Evolutionary conservation across 2,888 invertebrate species (phyloP).

Genomic region (Protula sp.): DNA sequence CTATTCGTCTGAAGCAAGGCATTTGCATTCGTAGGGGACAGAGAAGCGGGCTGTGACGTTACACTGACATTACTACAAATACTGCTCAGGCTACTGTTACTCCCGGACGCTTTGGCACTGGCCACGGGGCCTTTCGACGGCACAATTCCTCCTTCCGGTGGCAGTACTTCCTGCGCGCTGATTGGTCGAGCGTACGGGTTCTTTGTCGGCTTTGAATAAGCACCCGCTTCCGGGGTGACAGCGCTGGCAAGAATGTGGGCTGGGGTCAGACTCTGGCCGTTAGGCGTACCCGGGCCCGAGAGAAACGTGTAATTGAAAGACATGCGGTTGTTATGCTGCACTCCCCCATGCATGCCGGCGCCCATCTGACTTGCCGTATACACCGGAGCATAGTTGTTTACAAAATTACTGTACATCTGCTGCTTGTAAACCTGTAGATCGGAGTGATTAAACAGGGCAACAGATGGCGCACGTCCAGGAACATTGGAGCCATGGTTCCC

Average conservation of each 20-base stretch:
- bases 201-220: background rate
- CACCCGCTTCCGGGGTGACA: background rate
- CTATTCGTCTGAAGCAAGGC: background rate
- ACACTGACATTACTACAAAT: background rate
- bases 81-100: background rate
- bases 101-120: background rate
- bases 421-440: background rate
- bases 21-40: background rate
- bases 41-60: background rate
- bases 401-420: background rate
- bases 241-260: background rate
- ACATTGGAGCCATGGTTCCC: too few relatives aligned
- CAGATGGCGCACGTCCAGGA: background rate
- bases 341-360: too few relatives aligned
- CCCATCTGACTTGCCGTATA: too few relatives aligned
- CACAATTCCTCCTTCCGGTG: background rate
- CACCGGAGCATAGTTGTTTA: background rate
- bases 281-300: background rate
- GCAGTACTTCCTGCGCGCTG: background rate
- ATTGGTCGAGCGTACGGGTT: slow-evolving; percentile 1
- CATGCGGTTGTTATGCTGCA: too few relatives aligned
- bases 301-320: too few relatives aligned
- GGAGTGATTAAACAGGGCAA: background rate
- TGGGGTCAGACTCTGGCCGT: background rate
- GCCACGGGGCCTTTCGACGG: background rate